Conservation (phyloP, 2,797 vertebrate species). For the Pangasius krempfi region DNA sequence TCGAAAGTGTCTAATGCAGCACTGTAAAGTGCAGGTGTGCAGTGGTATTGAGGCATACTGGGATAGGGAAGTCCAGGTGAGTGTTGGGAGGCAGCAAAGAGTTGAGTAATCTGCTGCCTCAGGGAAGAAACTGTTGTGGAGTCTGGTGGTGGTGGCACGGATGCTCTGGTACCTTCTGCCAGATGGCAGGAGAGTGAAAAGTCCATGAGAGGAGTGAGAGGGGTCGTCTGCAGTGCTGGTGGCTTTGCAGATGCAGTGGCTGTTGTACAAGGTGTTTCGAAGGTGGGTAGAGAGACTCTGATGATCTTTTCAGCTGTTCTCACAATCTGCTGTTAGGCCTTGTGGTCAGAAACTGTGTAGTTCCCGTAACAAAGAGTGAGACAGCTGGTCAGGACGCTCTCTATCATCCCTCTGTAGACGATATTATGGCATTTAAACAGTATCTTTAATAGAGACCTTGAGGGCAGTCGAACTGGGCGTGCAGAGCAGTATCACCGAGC, state of each 20-base stretch:
- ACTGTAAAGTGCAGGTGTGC: background rate
- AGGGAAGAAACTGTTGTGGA: background rate
- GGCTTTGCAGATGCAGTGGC: background rate
- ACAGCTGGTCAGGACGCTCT: background rate
- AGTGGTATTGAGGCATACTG: background rate
- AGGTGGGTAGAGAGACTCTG: background rate
- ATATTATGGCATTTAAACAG: background rate
- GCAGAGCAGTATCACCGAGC: background rate
- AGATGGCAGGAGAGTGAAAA: background rate
- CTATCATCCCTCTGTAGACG: background rate
- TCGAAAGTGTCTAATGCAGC: background rate
- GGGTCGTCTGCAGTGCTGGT: background rate
- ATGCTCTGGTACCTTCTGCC: background rate
- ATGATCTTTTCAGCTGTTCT: background rate
- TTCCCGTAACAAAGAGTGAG: background rate
- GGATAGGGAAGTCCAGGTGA: background rate
- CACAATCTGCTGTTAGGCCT: background rate
- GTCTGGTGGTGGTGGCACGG: background rate
- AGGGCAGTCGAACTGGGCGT: background rate
- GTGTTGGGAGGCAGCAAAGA: background rate
- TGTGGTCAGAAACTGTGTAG: background rate
- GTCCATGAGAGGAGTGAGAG: background rate
- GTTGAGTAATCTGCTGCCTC: background rate
- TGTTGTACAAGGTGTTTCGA: background rate
- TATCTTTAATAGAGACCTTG: background rate